Evolutionary conservation across 2,113 vertebrate genomes (phyloP).

Genomic region (Onychorhynchus coronatus): DNA sequence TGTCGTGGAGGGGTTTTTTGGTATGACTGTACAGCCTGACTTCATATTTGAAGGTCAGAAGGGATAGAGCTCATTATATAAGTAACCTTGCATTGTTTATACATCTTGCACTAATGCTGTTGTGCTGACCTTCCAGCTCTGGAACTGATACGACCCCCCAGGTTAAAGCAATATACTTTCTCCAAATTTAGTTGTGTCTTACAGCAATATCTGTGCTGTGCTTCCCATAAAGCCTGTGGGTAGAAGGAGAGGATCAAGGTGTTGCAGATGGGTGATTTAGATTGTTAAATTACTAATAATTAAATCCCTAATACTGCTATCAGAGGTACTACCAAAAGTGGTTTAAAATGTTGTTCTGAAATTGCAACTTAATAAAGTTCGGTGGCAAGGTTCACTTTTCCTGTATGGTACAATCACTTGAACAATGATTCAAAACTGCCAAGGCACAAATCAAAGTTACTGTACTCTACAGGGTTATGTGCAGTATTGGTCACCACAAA

Average conservation of each 20-base stretch:
- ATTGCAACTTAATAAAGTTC: not conserved
- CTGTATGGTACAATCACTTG: not conserved
- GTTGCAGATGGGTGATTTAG: not conserved
- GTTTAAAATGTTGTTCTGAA: not conserved
- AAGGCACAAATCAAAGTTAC: not conserved
- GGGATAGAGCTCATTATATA: not conserved
- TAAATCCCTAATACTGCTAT: not conserved
- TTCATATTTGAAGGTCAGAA: not conserved
- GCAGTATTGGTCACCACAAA: not conserved
- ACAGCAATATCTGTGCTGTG: not conserved
- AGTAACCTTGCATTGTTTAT: not conserved
- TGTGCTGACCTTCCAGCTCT: constrained; percentile 5
- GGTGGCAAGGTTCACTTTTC: not conserved
- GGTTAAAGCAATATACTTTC: not conserved
- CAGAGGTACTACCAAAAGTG: not conserved
- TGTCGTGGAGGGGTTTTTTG: not conserved
- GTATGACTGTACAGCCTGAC: not conserved
- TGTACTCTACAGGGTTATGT: not conserved
- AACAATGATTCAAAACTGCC: not conserved
- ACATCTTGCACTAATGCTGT: not conserved
- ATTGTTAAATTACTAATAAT: not conserved
- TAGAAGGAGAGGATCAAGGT: not conserved
- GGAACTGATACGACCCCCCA: not conserved
- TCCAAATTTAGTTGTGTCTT: not conserved
- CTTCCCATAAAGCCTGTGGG: not conserved